Percentiles rank a stretch among this genome's conserved stretches.
Conservation (phyloP, 2,888 invertebrate species). For the Ypsolopha scabrella region DNA sequence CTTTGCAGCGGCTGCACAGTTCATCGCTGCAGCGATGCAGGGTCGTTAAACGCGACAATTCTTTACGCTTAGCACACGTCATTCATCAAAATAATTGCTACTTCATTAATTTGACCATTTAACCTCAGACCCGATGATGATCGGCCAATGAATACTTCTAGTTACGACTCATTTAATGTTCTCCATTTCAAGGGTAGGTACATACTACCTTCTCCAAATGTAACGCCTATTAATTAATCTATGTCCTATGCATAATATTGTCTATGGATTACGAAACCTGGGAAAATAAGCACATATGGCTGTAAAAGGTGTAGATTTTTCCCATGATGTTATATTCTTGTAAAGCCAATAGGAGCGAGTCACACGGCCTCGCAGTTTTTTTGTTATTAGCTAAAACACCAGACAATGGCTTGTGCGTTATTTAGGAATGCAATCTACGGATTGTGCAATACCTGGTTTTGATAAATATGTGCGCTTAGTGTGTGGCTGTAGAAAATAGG, state of each 20-base stretch:
- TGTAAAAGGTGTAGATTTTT: slow-evolving; percentile 16
- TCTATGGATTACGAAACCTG: slow-evolving; percentile 1
- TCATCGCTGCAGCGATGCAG: no score
- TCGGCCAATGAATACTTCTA: not conserved
- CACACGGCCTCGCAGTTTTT: slow-evolving; percentile 34
- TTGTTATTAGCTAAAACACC: slow-evolving; percentile 16
- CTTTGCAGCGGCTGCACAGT: no score
- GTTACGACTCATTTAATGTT: not conserved
- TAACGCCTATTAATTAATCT: not conserved
- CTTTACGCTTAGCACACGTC: no score
- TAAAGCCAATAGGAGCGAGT: slow-evolving; percentile 25
- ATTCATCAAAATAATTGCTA: no score
- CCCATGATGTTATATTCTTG: slow-evolving; percentile 7
- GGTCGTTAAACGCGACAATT: no score
- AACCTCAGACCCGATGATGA: no score
- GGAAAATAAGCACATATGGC: slow-evolving; percentile 14
- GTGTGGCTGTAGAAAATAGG: no score
- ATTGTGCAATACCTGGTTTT: slow-evolving; percentile 18
- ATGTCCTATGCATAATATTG: not conserved
- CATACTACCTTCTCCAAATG: not conserved
- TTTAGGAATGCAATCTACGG: slow-evolving; percentile 10
- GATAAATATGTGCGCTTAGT: not conserved
- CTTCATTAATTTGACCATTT: no score
- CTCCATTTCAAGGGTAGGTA: slow-evolving; percentile 1
- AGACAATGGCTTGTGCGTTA: slow-evolving; percentile 15